These are phyloP conservation scores for Lissocephala sabroskyi DNA, from an alignment of 2,888 invertebrate species.

Conservation along the genomic window DNA sequence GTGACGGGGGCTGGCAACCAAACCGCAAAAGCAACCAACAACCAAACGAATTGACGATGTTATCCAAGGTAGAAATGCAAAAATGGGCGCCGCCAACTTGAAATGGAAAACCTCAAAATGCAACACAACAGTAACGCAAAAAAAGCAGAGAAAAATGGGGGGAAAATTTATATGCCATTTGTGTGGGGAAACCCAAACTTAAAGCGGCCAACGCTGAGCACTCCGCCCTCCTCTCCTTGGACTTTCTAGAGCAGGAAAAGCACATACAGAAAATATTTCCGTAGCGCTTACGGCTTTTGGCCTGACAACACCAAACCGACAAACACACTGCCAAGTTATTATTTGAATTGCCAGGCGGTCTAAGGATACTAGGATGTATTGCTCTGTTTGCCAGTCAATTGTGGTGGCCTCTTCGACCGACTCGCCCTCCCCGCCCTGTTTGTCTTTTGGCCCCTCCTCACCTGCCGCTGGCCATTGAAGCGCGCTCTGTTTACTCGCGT, in stretches of 20 bases:
- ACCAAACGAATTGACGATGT: neutral
- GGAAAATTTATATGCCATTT: too few species aligned
- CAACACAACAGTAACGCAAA: neutral
- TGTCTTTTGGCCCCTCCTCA: neutral
- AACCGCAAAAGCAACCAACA: neutral
- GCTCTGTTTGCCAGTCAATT: conserved; percentile 56
- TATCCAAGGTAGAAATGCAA: neutral
- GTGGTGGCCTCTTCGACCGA: conserved; percentile 29
- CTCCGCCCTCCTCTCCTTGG: too few species aligned
- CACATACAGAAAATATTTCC: conserved; percentile 40
- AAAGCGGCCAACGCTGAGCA: too few species aligned
- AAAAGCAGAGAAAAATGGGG: neutral
- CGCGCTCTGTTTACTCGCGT: conserved; percentile 22
- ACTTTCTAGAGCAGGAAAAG: conserved; percentile 1
- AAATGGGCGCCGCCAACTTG: neutral
- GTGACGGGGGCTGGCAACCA: conserved; percentile 8
- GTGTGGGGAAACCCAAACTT: too few species aligned
- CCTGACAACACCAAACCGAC: conserved; percentile 56
- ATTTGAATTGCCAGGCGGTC: conserved; percentile 39
- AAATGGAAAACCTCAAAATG: neutral
- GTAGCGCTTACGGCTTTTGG: conserved; percentile 44
- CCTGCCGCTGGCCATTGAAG: conserved; percentile 10
- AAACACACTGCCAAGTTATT: too few species aligned
- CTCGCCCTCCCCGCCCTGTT: conserved; percentile 12
- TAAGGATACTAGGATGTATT: conserved; percentile 33